These are phyloP conservation scores for Drosophila guanche DNA, from an alignment of 1,140 invertebrate species.

Conservation along the genomic window DNA sequence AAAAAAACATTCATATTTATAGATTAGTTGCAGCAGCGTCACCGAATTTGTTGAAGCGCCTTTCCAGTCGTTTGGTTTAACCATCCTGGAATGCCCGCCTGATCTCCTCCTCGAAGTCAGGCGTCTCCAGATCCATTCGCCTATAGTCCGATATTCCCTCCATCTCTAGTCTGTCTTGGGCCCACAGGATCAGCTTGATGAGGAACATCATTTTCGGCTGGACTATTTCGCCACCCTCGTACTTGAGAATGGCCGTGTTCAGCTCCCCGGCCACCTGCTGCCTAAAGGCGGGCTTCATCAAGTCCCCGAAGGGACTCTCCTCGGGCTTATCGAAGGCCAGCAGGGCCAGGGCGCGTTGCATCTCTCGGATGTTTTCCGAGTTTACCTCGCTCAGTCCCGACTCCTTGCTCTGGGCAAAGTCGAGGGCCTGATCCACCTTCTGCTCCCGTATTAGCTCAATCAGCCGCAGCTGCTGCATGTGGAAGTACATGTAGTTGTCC, in stretches of 20 bases:
- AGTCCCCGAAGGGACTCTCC: constrained; percentile 96
- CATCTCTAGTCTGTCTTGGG: constrained; percentile 50
- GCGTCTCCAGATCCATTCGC: constrained; percentile 33
- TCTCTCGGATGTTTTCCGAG: constrained; percentile 83
- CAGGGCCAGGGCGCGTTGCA: constrained; percentile 95
- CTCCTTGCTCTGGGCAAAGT: constrained; percentile 20
- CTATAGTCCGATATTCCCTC: constrained; percentile 32
- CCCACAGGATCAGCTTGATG: constrained; percentile 67
- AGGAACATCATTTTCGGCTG: constrained; percentile 64
- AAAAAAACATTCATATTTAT: constrained; percentile 30
- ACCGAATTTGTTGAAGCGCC: constrained; percentile 6
- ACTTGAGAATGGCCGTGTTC: constrained; percentile 31
- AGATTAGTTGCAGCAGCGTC: constrained; percentile 1
- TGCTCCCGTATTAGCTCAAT: constrained; percentile 56
- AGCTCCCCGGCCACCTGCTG: constrained; percentile 26
- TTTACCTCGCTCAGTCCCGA: constrained; percentile 2
- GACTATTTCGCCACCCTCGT: constrained; percentile 31
- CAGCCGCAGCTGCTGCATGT: constrained; percentile 67
- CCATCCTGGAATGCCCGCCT: constrained; percentile 35
- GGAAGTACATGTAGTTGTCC: constrained; percentile 69
- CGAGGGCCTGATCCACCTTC: constrained; percentile 15
- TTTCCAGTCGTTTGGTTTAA: constrained; percentile 2
- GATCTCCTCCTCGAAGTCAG: constrained; percentile 56
- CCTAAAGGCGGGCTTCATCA: constrained; percentile 92
- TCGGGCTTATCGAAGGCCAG: constrained; percentile 98